These are phyloP conservation scores for zebrafish (Danio rerio) DNA, from an alignment of 2,113 vertebrate genomes.

Conservation along the genomic window DNA sequence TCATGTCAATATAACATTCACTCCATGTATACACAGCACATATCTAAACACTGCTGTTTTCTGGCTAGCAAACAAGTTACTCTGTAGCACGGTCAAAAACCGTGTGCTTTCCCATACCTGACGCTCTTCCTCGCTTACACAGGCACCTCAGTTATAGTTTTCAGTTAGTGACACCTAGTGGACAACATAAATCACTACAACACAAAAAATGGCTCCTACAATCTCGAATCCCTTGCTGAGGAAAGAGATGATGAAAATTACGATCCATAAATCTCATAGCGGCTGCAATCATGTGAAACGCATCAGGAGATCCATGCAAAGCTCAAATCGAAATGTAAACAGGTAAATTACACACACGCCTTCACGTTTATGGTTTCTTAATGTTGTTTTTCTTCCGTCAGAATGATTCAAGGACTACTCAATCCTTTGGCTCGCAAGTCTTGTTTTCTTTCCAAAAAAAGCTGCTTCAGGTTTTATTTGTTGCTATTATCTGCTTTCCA, in stretches of 20 bases:
- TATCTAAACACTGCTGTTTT: too few species aligned
- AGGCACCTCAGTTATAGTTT: too few species aligned
- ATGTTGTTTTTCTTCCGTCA: slow-evolving; percentile 56
- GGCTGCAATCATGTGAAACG: slow-evolving; percentile 38
- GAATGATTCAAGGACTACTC: slow-evolving; percentile 56
- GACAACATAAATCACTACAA: too few species aligned
- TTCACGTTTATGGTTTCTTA: slow-evolving; percentile 65
- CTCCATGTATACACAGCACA: too few species aligned
- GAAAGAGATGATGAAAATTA: slow-evolving; percentile 38
- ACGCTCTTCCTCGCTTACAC: too few species aligned
- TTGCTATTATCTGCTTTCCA: slow-evolving; percentile 33
- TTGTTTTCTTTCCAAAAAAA: slow-evolving; percentile 58
- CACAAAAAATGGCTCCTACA: too few species aligned
- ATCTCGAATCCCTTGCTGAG: not conserved
- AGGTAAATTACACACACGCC: slow-evolving; percentile 64
- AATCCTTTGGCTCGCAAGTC: slow-evolving; percentile 61
- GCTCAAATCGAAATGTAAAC: slow-evolving; percentile 62
- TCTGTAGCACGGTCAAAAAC: too few species aligned
- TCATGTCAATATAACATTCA: too few species aligned
- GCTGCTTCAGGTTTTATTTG: slow-evolving; percentile 36
- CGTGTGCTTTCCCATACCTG: too few species aligned
- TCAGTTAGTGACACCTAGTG: too few species aligned
- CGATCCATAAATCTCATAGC: slow-evolving; percentile 54
- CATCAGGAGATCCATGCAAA: slow-evolving; percentile 62
- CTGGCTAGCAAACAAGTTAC: too few species aligned